These are phyloP conservation scores for Helleia helle DNA, from an alignment of 2,888 invertebrate species.

Conservation along the genomic window DNA sequence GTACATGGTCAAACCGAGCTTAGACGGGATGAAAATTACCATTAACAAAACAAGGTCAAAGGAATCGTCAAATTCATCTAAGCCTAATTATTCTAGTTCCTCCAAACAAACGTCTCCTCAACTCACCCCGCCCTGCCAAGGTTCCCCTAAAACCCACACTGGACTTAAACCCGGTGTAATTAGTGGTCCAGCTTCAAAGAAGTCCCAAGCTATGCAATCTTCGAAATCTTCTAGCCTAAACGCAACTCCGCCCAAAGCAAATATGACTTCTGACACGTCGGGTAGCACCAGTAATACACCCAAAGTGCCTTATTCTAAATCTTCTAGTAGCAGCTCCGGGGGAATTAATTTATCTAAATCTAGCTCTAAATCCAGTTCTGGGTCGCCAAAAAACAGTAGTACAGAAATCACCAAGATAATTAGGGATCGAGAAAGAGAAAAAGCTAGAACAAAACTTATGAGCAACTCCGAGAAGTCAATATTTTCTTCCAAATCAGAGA, in stretches of 20 bases:
- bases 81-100: constrained; percentile 59
- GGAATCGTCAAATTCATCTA: constrained; percentile 71
- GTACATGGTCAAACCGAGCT: constrained; percentile 92
- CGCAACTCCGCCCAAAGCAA: constrained; percentile 57
- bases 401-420: constrained; percentile 73
- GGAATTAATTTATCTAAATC: constrained; percentile 65
- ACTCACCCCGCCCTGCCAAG: constrained; percentile 69
- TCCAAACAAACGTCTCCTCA: constrained; percentile 62
- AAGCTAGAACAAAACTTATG: constrained; percentile 74
- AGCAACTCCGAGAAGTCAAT: constrained; percentile 77
- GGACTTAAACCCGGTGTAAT: constrained; percentile 89
- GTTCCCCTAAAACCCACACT: constrained; percentile 86
- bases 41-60: constrained; percentile 90
- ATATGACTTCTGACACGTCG: constrained; percentile 51
- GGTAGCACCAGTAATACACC: constrained; percentile 29
- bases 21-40: constrained; percentile 92
- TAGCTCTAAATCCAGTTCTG: constrained; percentile 64
- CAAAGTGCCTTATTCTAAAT: constrained; percentile 68
- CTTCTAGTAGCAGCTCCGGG: constrained; percentile 48
- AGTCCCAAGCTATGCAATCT: constrained; percentile 78
- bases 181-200: constrained; percentile 90
- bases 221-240: constrained; percentile 43
- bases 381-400: constrained; percentile 76
- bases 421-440: constrained; percentile 75
- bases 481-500: constrained; percentile 75